These are phyloP conservation scores for Crotalus horridus DNA, from an alignment of 2,113 vertebrate genomes.

Conservation along the genomic window DNA sequence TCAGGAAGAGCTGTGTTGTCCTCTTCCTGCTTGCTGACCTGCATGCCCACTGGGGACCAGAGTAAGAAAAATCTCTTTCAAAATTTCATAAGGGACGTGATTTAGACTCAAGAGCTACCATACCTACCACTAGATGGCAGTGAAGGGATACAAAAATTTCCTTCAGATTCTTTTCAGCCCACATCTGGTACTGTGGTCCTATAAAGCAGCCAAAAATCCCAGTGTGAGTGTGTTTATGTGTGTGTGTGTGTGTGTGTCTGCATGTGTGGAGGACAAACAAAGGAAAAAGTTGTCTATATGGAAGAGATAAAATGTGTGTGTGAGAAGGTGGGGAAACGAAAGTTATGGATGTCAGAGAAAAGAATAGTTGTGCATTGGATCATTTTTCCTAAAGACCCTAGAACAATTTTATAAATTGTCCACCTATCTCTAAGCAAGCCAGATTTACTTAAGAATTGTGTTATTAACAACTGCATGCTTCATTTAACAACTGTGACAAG, in stretches of 20 bases:
- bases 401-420: too few species aligned
- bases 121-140: neutral
- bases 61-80: neutral
- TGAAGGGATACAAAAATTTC: neutral
- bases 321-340: neutral
- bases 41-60: neutral
- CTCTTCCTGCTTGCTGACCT: neutral
- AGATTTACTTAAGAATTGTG: too few species aligned
- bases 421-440: too few species aligned
- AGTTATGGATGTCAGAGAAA: too few species aligned
- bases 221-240: neutral
- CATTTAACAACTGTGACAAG: too few species aligned
- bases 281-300: neutral
- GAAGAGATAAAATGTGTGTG: neutral
- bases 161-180: neutral
- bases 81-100: neutral
- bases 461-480: too few species aligned
- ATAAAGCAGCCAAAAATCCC: neutral
- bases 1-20: neutral
- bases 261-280: neutral
- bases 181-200: neutral
- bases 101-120: neutral
- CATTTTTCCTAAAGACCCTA: too few species aligned
- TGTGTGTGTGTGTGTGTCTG: too few species aligned
- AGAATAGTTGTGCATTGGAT: too few species aligned